Base-by-base conservation (phyloP, 2,888 invertebrate species). In the Sinohyriopsis cumingii region DNA sequence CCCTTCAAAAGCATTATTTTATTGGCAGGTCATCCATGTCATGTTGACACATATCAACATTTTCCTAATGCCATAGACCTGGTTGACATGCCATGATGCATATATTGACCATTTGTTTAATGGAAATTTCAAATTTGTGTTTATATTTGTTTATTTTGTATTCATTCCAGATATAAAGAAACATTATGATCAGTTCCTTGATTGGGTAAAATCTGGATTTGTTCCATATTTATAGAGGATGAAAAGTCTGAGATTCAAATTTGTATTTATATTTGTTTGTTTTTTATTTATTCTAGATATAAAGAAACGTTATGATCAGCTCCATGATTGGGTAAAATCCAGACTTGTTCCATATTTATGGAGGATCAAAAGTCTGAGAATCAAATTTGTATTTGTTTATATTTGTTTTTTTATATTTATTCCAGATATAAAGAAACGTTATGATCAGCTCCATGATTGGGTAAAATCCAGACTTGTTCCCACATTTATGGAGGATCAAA, bases 401-500 rank as follows among this genome's bases (percentile, higher is more conserved):
- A 12, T 45, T 12, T 45, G 1, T 45, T 45, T 12, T 33, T 33
- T 6, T 33, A 2, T 25, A 25, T 25, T 9, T 54, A 25, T 69
- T 72, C 19, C 77, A 89, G 89, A 88, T 70, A 72, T 87, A 75
- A 82, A 80, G 63, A 83, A 82, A 69, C 76, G 87, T 7, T 80
- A 88, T 71, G 67, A 80, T 12, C 89, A 89, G 82, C 79, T 88
- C 61, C 76, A 83, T 22, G 69, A 67, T 7, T 89, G 87, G 87
- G 85, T 88, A 24, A 84, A 83, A 62, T 79, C 82, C 64, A 84
- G 84, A 4, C 86, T 89, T 86, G 86, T 89, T 55, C 88, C 88
- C 20, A 78, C 83, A 5, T 85, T 80, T 64, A 60, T 75, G 33
- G 76, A 77, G 5, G 67, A 71, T 54, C 62, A 59, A 22, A 59